phyloP scores from a whole-genome alignment of 2,888 invertebrate genomes.

The Agonopterix arenella region DNA sequence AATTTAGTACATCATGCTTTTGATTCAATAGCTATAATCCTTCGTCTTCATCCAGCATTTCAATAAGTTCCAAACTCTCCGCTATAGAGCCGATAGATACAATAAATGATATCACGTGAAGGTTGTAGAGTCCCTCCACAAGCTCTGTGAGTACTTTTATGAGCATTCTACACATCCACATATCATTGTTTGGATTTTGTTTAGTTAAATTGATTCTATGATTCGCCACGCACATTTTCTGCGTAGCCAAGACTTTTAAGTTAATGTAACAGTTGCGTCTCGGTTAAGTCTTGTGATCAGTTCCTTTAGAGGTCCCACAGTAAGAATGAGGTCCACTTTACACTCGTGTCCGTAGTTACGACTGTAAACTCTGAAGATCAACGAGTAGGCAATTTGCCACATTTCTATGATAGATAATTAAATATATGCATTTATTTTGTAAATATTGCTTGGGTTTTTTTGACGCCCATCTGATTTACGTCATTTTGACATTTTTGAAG shows the following conservation, averaged over 20 bases:
- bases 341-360: conserved; percentile 57
- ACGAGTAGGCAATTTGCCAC: conserved; percentile 69
- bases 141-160: conserved; percentile 50
- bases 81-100: conserved; percentile 50
- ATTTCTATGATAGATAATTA: conserved; percentile 33
- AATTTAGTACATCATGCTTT: no score
- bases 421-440: conserved; percentile 1
- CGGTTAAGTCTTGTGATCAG: conserved; percentile 39
- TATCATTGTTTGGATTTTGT: conserved; percentile 14
- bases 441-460: neutral
- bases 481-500: neutral
- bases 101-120: conserved; percentile 53
- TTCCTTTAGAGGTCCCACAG: conserved; percentile 51
- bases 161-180: conserved; percentile 64
- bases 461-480: neutral
- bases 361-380: conserved; percentile 54
- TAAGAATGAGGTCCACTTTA: conserved; percentile 58
- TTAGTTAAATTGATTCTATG: neutral
- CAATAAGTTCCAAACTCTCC: conserved; percentile 52
- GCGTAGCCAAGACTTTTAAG: neutral
- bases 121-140: conserved; percentile 47
- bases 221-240: conserved; percentile 1
- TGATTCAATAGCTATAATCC: conserved; percentile 13
- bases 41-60: conserved; percentile 59
- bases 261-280: conserved; percentile 12